Base-by-base conservation (phyloP, 2,797 vertebrate genomes). In the Thalassophryne amazonica region DNA sequence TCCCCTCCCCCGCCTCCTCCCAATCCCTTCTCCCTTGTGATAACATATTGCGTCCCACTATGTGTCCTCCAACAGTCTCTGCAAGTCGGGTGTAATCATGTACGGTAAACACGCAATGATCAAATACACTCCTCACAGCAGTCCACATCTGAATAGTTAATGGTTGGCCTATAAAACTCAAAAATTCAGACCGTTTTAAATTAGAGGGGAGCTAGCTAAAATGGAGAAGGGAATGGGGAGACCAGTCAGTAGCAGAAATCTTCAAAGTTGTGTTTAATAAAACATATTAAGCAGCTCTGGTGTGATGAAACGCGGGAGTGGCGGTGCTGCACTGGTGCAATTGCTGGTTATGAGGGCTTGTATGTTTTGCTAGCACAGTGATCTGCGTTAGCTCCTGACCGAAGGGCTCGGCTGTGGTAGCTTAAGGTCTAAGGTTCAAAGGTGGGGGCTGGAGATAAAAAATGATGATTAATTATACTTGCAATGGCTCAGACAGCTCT, bases 191-290 rank as follows among this genome's bases (percentile, higher is more conserved):
- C 60, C 43, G 19, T 62, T 74, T 75, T 51, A 78, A 86, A 86
- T 84, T 60, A 82, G 54, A 79, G 73, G 76, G 57, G 43, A 75
- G 60, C 65, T 50, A 34, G 81, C 72, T 60, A 42, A 61, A n/a
- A 68, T 70, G 60, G 64, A 59, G 67, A 60, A 51, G 53, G 57
- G 66, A 73, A 57, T 7, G 10, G 61, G 59, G 39, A 50, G 49
- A 65, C 66, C 25, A 66, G 77, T 76, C 66, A 71, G 72, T 40
- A 15, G 49, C 39, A 7, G 46, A 59, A 60, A 62, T 67, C 84
- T 89, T 90, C 83, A 88, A 90, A 90, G 88, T 73, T 64, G 64
- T 84, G 58, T 86, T 88, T 77, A 91, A 90, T 90, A 89, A 89
- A 89, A 85, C 81, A 88, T 88, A 69, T 61, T 67, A 63, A 46